Evolutionary conservation across 2,113 vertebrate genomes (phyloP), one percentile per base, ranked within the genome.

Genomic region (Raja brachyura): DNA sequence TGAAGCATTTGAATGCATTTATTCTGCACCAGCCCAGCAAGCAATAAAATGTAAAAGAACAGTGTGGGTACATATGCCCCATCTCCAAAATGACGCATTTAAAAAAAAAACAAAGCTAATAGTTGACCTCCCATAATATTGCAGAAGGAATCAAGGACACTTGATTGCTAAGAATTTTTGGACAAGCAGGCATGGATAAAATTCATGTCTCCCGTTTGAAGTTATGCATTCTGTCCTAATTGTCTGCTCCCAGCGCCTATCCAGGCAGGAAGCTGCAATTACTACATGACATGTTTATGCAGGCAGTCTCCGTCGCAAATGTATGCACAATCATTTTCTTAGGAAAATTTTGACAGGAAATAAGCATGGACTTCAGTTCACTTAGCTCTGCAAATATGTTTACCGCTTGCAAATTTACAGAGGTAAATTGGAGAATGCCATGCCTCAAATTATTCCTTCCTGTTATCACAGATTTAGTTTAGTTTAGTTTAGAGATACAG

Each of bases 1-100:
- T 31, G 83, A 88, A 63, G 83, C 81, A 88, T 66, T 88, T 66
- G 13, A 66, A 61, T 61, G 63, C 31, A 63, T 88, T 88, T 33
- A 66, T 4, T 88, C 28, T 63, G 59, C 28, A 88, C 13, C 83
- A 88, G 59, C 83, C 59, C n/a, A 63, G 59, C n/a, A 63, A 14
- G 28, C 13, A 31, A 63, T n/a, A 59, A 31, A 63, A 88, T 88
- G 63, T 31, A 88, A 88, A 63, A 88, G 59, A 88, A 18, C 59
- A 31, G 4, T 86, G 31, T 10, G 22, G 10, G 8, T n/a, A 1
- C 25, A 0, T 61, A 61, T 11, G 13, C 59, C 77, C 4, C 20
- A 6, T 54, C 78, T 54, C 18, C 10, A 33, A 59, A 11, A 25
- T 59, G 16, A 83, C 79, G 13, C 7, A 6, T 6, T 5, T 33